Evolutionary conservation across 2,113 vertebrate genomes (phyloP).

Genomic region (Nesoenas mayeri): DNA sequence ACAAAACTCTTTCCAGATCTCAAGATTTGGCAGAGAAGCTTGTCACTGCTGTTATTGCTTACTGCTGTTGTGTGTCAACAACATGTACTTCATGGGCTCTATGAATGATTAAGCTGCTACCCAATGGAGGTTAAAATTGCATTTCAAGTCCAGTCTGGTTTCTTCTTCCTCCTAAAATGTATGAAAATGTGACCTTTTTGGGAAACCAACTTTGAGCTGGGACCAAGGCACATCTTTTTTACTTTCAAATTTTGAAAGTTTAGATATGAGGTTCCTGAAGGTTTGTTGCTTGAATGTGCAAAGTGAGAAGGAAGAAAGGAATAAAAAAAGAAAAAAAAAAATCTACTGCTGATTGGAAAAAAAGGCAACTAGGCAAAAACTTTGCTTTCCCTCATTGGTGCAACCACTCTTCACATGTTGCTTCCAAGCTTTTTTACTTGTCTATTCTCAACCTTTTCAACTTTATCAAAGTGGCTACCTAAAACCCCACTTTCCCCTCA

Average conservation of each 20-base stretch:
- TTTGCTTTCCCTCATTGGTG: not conserved
- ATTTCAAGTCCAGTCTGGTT: not conserved
- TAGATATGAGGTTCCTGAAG: not conserved
- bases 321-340: too few species aligned
- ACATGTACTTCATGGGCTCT: not conserved
- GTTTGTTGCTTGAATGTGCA: not conserved
- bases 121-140: not conserved
- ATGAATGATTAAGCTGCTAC: not conserved
- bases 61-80: not conserved
- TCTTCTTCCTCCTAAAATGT: not conserved
- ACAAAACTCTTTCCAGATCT: not conserved
- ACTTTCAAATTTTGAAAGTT: not conserved
- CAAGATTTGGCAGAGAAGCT: not conserved
- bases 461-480: not conserved
- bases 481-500: not conserved
- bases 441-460: not conserved
- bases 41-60: not conserved
- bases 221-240: not conserved
- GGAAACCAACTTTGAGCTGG: not conserved
- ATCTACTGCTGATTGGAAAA: not conserved
- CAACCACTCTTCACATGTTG: not conserved
- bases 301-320: not conserved
- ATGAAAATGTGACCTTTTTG: not conserved
- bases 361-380: not conserved
- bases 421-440: not conserved